Evolutionary conservation across 23 tunicate species (phyloP).

Genomic region (Ascidia mentula): DNA sequence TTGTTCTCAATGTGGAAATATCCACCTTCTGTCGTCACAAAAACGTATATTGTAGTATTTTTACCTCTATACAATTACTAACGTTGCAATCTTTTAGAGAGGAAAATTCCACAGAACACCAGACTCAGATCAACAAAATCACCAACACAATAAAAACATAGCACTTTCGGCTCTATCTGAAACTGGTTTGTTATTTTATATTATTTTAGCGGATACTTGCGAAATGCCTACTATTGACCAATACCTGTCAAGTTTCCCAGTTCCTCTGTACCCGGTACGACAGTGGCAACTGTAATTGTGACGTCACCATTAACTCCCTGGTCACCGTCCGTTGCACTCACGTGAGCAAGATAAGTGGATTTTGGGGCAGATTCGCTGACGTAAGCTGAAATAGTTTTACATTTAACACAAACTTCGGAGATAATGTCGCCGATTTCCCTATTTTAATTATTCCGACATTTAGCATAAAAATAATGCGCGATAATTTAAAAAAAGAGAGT

Average conservation of each 20-base stretch:
- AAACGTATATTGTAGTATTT: background rate
- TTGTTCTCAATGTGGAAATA: slow-evolving; percentile 13
- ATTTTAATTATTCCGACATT: no score
- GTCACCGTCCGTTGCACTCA: slow-evolving; percentile 59
- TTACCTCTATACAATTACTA: background rate
- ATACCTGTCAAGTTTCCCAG: slow-evolving; percentile 54
- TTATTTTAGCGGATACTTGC: no score
- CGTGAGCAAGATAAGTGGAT: slow-evolving; percentile 48
- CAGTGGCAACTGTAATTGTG: slow-evolving; percentile 42
- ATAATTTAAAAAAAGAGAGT: background rate
- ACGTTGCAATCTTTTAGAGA: background rate
- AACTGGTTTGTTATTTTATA: no score
- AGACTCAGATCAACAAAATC: background rate
- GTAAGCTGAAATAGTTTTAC: slow-evolving; percentile 66
- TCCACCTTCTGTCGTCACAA: slow-evolving; percentile 18
- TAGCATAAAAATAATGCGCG: no score
- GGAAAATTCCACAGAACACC: background rate
- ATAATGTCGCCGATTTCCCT: no score
- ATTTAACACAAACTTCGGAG: no score
- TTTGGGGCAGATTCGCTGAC: slow-evolving; percentile 46
- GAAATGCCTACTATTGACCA: background rate
- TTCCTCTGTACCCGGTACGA: slow-evolving; percentile 24
- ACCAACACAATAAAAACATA: no score
- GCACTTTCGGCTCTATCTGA: no score
- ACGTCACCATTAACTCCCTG: slow-evolving; percentile 61